Base-by-base conservation (phyloP, 2,888 invertebrate genomes). In the Sthenelais limicola region DNA sequence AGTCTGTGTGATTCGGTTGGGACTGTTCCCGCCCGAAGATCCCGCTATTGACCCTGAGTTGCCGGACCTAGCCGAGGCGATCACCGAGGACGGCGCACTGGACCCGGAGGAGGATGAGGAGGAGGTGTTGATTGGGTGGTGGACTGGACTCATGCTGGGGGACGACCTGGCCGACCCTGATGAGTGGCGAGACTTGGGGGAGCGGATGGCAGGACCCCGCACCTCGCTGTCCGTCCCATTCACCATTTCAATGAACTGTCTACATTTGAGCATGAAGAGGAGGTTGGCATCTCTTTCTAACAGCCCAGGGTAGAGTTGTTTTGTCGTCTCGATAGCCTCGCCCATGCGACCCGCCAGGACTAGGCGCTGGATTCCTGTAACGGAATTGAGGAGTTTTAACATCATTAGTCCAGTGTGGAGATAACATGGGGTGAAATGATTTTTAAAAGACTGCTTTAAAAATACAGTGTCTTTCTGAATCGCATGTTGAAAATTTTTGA, bases 181-280 rank as follows among this genome's bases (percentile, higher is more conserved):
- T 35, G 82, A 80, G 70, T 82, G 81, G 71, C 81, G 84, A 58
- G 85, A 86, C 76, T 82, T 82, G 47, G 85, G 86, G 74, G 85
- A 86, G 67, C 84, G 81, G 54, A 83, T 74, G 72, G 84, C 80
- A 86, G 90, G 89, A 91, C 91, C 88, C 92, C 94, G 56, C 92
- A 85, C 84, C 76, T 85, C 84, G 77, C 83, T 84, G 81, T 86
- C 87, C 26, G 86, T 85, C 15, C 87, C 88, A 71, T 87, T 87
- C 66, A 98, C 95, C 96, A 98, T 97, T 90, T 99, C 98, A 48
- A 98, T 94, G 90, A 99, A 99, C 90, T 99, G 98, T 77, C 98
- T 93, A 87, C 97, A 97, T 89, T 97, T 97, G 84, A 98, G 92
- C 91, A 95, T 93, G 90, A 99, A 98, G 87, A 96, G 91, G 82